Percentiles rank a stretch among this genome's conserved stretches.
Evolutionary conservation across 1,140 invertebrate species (phyloP).

Genomic region (Heliconius hewitsoni): DNA sequence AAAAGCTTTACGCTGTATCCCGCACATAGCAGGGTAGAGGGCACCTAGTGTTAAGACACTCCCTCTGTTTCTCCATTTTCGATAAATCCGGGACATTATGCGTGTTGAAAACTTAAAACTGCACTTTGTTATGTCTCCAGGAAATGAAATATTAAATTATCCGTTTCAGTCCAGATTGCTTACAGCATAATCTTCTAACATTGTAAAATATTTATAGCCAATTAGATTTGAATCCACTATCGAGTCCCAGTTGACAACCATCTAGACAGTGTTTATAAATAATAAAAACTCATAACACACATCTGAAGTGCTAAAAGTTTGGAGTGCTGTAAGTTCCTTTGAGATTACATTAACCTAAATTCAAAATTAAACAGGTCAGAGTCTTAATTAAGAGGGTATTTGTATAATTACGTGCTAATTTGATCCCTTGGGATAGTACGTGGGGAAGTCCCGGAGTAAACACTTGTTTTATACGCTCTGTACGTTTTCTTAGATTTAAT

Average conservation of each 20-base stretch:
- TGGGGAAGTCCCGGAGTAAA: not conserved
- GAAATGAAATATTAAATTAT: no score
- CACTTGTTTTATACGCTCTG: not conserved
- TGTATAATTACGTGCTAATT: constrained; percentile 30
- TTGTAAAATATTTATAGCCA: no score
- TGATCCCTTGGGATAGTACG: not conserved
- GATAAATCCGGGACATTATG: no score
- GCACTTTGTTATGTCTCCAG: no score
- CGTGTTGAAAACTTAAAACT: no score
- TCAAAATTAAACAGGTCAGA: constrained; percentile 27
- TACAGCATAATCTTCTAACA: no score
- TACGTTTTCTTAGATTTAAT: not conserved
- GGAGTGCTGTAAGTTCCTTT: constrained; percentile 18
- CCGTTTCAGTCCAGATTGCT: no score
- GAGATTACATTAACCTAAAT: constrained; percentile 30
- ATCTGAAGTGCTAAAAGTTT: constrained; percentile 17
- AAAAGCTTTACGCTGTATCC: no score
- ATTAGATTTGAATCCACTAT: not conserved
- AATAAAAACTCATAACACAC: constrained; percentile 1
- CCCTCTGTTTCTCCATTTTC: no score
- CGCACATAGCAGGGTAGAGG: no score
- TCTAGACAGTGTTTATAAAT: not conserved
- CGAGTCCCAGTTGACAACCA: not conserved
- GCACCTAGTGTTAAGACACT: no score
- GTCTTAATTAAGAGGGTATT: constrained; percentile 23